Conservation (phyloP, 2,888 invertebrate genomes). For the Saturnia japonica region DNA sequence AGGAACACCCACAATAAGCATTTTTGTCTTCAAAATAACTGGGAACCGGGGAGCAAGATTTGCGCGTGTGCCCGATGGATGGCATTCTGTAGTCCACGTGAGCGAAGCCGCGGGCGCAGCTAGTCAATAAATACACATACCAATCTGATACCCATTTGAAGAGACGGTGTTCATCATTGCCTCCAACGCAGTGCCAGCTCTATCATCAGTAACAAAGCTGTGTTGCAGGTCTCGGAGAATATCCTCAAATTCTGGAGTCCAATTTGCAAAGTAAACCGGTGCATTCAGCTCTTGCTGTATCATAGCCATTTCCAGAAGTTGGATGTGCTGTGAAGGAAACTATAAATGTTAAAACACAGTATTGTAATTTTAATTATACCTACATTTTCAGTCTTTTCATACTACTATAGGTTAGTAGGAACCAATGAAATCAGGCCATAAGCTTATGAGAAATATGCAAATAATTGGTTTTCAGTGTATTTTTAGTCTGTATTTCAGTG, state of each 20-base stretch:
- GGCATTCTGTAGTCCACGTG: too few species aligned
- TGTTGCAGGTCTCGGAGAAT: constrained; percentile 89
- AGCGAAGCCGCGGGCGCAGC: too few species aligned
- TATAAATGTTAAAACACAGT: neutral
- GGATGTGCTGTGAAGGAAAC: constrained; percentile 82
- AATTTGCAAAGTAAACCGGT: constrained; percentile 93
- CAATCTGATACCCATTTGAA: constrained; percentile 96
- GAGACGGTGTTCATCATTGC: constrained; percentile 93
- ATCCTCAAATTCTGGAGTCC: constrained; percentile 87
- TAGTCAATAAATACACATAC: constrained; percentile 37
- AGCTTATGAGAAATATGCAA: too few species aligned
- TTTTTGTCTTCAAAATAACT: too few species aligned
- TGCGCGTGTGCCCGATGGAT: too few species aligned
- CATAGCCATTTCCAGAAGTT: constrained; percentile 91
- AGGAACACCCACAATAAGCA: too few species aligned
- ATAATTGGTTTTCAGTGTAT: too few species aligned
- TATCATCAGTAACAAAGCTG: constrained; percentile 86
- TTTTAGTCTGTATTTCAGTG: too few species aligned
- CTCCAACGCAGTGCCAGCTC: constrained; percentile 88
- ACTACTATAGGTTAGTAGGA: too few species aligned
- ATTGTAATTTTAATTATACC: neutral
- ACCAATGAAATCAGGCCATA: too few species aligned
- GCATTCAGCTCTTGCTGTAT: constrained; percentile 89
- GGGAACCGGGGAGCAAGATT: too few species aligned
- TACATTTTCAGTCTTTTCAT: neutral